phyloP scores from a whole-genome alignment of 2,797 vertebrate species.

The Acrossocheilus wenchowensis region DNA sequence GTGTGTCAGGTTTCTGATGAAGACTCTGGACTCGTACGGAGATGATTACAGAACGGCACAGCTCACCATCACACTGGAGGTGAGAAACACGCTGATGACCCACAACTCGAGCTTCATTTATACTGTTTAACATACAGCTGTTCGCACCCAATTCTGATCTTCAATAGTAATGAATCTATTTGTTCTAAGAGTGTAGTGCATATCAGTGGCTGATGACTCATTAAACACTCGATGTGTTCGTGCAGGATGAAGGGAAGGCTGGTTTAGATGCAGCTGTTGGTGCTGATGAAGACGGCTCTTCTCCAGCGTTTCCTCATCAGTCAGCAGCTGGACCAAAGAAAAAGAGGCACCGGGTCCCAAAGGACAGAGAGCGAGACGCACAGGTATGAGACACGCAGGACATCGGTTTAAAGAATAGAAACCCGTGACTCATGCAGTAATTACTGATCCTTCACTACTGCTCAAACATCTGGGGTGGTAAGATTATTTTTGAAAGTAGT shows the following conservation, averaged over 20 bases:
- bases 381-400: conserved; percentile 65
- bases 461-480: not conserved
- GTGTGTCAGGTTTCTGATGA: conserved; percentile 87
- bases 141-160: not conserved
- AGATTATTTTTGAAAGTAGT: not conserved
- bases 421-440: not conserved
- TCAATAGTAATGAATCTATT: not conserved
- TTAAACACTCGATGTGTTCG: not conserved
- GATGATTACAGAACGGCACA: conserved; percentile 88
- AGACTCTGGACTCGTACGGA: conserved; percentile 86
- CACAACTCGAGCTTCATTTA: not conserved
- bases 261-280: conserved; percentile 67
- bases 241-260: conserved; percentile 75
- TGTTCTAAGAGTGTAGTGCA: not conserved
- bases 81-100: conserved; percentile 60
- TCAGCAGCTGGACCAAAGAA: conserved; percentile 73
- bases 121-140: not conserved
- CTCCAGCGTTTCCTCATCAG: conserved; percentile 65
- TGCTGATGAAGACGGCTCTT: conserved; percentile 72
- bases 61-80: conserved; percentile 87
- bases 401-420: not conserved
- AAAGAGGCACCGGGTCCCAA: conserved; percentile 75
- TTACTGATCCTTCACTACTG: not conserved
- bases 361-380: conserved; percentile 78
- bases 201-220: not conserved